A percentile compares a stretch with the other conserved stretches of the same genome.
Conservation (phyloP, 2,888 invertebrate species). For the Philereme vetulata region DNA sequence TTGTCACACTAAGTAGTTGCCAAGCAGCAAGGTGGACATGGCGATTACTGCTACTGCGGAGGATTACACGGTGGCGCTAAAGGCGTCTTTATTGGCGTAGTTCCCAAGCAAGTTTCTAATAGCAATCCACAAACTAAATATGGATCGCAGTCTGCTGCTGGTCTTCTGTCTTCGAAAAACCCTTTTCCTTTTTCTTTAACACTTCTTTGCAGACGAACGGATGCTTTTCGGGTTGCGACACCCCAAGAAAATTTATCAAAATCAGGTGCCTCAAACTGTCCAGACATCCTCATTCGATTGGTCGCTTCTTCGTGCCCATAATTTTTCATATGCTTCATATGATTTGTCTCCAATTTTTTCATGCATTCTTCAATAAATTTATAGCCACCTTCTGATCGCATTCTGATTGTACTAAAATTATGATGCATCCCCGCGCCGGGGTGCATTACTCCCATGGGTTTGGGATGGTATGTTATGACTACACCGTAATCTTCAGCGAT, state of each 20-base stretch:
- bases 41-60: neutral
- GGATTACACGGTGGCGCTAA: constrained; percentile 3
- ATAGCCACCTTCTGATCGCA: constrained; percentile 91
- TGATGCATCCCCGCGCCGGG: constrained; percentile 94
- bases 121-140: constrained; percentile 85
- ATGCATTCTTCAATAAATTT: constrained; percentile 93
- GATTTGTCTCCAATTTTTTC: constrained; percentile 93
- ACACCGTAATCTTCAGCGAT: constrained; percentile 94
- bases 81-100: constrained; percentile 13
- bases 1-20: neutral
- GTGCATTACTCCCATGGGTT: constrained; percentile 92
- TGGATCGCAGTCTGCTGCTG: constrained; percentile 95
- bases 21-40: neutral
- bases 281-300: constrained; percentile 96
- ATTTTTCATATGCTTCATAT: constrained; percentile 94
- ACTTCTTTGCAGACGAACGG: constrained; percentile 95
- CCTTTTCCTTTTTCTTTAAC: constrained; percentile 95
- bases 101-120: constrained; percentile 67
- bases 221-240: constrained; percentile 95
- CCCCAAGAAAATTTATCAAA: constrained; percentile 96
- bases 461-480: constrained; percentile 87
- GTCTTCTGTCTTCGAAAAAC: constrained; percentile 96
- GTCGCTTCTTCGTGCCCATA: constrained; percentile 96
- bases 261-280: constrained; percentile 96
- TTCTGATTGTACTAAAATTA: constrained; percentile 94